A percentile compares a stretch with the other conserved stretches of the same genome.
phyloP scores from a whole-genome alignment of 2,888 invertebrate genomes.

The Xiphydria camelus region DNA sequence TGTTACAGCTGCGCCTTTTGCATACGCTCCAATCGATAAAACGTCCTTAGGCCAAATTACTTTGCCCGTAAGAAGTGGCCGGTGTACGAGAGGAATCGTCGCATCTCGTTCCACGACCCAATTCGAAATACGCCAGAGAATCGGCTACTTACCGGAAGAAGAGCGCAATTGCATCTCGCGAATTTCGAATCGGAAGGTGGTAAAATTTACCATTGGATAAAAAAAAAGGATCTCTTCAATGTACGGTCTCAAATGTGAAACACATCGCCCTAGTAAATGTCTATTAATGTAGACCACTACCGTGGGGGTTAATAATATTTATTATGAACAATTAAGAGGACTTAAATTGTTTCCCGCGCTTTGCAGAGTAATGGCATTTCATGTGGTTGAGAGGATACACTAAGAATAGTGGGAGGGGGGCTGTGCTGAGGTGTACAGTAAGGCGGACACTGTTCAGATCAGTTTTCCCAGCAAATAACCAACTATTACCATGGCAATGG shows the following conservation, averaged over 20 bases:
- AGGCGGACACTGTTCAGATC: conserved; percentile 48
- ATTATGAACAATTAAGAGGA: conserved; percentile 40
- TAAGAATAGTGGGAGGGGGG: conserved; percentile 46
- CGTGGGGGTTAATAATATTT: conserved; percentile 40
- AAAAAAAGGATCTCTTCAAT: conserved; percentile 39
- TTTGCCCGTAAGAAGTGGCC: too few relatives aligned
- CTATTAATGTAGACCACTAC: conserved; percentile 41
- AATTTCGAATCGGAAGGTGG: conserved; percentile 6
- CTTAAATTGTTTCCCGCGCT: conserved; percentile 28
- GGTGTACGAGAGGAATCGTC: too few relatives aligned
- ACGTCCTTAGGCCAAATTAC: too few relatives aligned
- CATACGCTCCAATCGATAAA: too few relatives aligned
- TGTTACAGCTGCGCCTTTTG: too few relatives aligned
- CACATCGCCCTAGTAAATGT: conserved; percentile 38
- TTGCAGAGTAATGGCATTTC: conserved; percentile 17
- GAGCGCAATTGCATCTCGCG: too few relatives aligned
- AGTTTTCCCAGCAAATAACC: conserved; percentile 55
- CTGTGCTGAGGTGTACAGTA: conserved; percentile 40
- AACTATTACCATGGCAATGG: conserved; percentile 48
- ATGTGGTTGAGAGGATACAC: conserved; percentile 36
- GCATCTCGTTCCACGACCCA: too few relatives aligned
- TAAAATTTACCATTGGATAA: conserved; percentile 2
- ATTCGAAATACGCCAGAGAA: too few relatives aligned
- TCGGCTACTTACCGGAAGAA: too few relatives aligned
- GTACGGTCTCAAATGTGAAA: too few relatives aligned